Conservation (phyloP, 2,888 invertebrate genomes). For the Tenthredo distinguenda region DNA sequence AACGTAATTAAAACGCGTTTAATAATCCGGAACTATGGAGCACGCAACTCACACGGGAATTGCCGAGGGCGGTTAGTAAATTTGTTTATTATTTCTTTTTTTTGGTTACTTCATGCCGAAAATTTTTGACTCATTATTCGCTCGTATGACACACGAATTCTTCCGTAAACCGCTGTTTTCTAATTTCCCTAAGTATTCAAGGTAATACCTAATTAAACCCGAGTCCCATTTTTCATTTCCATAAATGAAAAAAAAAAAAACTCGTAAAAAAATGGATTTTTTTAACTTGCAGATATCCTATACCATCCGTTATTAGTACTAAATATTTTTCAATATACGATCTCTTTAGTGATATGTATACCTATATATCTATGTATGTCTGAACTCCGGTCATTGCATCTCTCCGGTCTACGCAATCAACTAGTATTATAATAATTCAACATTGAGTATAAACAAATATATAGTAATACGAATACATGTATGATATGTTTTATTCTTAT, state of each 20-base stretch:
- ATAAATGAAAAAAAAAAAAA: not conserved
- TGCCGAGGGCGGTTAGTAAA: not conserved
- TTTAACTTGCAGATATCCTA: not conserved
- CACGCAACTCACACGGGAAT: constrained; percentile 32
- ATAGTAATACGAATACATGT: not conserved
- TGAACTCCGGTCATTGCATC: not conserved
- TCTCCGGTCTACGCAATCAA: not conserved
- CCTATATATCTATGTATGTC: not conserved
- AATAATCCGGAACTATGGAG: not conserved
- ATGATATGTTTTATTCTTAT: not conserved
- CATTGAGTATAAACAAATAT: not conserved
- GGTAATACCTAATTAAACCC: constrained; percentile 2
- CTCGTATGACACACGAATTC: not conserved
- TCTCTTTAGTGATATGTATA: not conserved
- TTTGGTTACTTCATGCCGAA: not conserved
- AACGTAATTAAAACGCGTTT: constrained; percentile 23
- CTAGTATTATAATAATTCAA: not conserved
- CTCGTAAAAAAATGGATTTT: not conserved
- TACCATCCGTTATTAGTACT: not conserved
- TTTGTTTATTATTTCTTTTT: not conserved
- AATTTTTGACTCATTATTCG: not conserved
- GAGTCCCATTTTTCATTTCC: not conserved
- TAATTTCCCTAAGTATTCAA: not conserved
- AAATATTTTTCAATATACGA: not conserved
- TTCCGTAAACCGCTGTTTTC: not conserved